Conservation (phyloP, 2,113 vertebrate species). For the Dolichotis patagonum region DNA sequence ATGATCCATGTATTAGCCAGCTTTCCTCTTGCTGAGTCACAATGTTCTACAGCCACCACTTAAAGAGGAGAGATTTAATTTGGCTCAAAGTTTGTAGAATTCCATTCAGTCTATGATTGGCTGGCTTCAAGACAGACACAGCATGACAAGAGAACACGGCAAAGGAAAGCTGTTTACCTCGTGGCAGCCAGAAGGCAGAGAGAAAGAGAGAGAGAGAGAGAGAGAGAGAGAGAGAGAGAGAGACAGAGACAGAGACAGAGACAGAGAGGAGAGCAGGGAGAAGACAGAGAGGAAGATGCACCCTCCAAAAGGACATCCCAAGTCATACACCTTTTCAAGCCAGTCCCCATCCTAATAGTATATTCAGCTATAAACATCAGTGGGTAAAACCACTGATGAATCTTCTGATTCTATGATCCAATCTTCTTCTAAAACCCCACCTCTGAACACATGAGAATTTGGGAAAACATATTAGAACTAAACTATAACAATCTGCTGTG, state of each 20-base stretch:
- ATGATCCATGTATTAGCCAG: background rate
- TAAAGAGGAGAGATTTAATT: background rate
- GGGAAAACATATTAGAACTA: background rate
- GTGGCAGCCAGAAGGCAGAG: background rate
- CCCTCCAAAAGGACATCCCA: background rate
- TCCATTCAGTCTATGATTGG: background rate
- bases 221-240: too few relatives aligned
- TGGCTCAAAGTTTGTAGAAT: background rate
- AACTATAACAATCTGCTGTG: background rate
- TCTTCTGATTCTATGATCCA: background rate
- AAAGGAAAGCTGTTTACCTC: background rate
- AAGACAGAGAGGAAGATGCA: too few relatives aligned
- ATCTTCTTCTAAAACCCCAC: background rate
- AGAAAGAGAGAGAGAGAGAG: too few relatives aligned
- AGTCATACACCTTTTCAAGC: background rate
- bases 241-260: too few relatives aligned
- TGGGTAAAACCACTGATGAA: background rate
- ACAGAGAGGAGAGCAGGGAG: too few relatives aligned
- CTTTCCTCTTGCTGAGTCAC: background rate
- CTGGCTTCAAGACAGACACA: background rate
- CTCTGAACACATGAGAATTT: background rate
- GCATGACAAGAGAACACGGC: background rate
- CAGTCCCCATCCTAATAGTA: background rate
- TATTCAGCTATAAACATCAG: background rate
- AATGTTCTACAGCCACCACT: background rate